Evolutionary conservation across 2,888 invertebrate genomes (phyloP), one percentile per base, ranked within the genome.

Genomic region (Celastrina argiolus): DNA sequence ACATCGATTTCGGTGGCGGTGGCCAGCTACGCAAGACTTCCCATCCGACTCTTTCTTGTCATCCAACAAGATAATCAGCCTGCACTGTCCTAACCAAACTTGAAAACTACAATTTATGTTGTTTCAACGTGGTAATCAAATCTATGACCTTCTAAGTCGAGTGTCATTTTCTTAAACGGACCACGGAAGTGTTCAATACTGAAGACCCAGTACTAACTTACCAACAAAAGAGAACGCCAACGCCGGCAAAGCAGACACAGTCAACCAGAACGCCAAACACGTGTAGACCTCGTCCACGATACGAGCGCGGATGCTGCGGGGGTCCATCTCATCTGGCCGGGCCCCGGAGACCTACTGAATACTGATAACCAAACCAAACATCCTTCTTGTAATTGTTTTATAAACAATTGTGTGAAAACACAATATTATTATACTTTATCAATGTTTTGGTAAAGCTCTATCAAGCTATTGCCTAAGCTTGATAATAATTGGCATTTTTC

Each of bases 211-310:
- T 31, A 5, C 7, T 31, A 31, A 67, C 85, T 81, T 75, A 91
- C 91, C 85, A 68, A 87, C 76, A 73, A 89, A 91, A 10, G 89
- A 91, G 34, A 88, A 70, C 1, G 87, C 84, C 31, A 91, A 71
- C 0, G 85, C 84, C 0, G 91, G 91, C 42, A 91, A 70, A 2
- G 86, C 76, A 0, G 88, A 85, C 64, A 88, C 76, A 0, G 87
- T 86, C 45, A 90, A 75, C 75, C 88, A 89, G 67, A 91, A 91
- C 0, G 87, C 88, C 67, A 84, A 88, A 70, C 81, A 90, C 1
- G 88, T 88, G 75, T 85, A 89, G 6, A 87, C 64, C 69, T 88
- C 87, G 10, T 84, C 80, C 0, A 78, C 74, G 18, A 91, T 71
- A 66, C 84, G 81, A 71, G 83, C 74, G 63, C 87, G 82, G 71